These are phyloP conservation scores for Belonocnema kinseyi DNA, from an alignment of 1,140 invertebrate species.

Conservation along the genomic window DNA sequence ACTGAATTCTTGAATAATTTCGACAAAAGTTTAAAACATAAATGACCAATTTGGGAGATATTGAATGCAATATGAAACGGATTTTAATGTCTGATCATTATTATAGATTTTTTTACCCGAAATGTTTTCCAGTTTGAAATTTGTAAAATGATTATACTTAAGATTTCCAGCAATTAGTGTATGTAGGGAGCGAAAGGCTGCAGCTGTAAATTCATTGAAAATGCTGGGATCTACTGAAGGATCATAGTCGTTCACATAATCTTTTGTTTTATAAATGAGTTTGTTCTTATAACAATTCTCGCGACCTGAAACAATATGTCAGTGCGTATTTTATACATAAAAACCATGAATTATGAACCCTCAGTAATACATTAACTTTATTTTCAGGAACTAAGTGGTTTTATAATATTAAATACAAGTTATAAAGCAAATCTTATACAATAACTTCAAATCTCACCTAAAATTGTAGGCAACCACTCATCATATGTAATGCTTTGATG, in stretches of 20 bases:
- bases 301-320: slow-evolving; percentile 71
- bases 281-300: slow-evolving; percentile 83
- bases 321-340: background rate
- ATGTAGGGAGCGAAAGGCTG: slow-evolving; percentile 92
- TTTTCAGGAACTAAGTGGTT: too few relatives aligned
- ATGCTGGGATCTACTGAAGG: slow-evolving; percentile 85
- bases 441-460: slow-evolving; percentile 73
- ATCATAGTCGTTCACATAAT: slow-evolving; percentile 92
- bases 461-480: slow-evolving; percentile 89
- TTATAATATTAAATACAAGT: too few relatives aligned
- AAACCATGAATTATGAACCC: too few relatives aligned
- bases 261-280: slow-evolving; percentile 80
- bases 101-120: too few relatives aligned
- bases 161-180: slow-evolving; percentile 86
- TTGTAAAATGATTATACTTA: too few relatives aligned
- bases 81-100: too few relatives aligned
- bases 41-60: too few relatives aligned
- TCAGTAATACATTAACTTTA: too few relatives aligned
- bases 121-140: too few relatives aligned
- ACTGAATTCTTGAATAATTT: too few relatives aligned
- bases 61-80: too few relatives aligned
- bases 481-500: slow-evolving; percentile 90
- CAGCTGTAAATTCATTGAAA: slow-evolving; percentile 89
- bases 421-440: background rate
- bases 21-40: too few relatives aligned